Conservation (phyloP, 2,888 invertebrate species). For the Scotopteryx bipunctaria region DNA sequence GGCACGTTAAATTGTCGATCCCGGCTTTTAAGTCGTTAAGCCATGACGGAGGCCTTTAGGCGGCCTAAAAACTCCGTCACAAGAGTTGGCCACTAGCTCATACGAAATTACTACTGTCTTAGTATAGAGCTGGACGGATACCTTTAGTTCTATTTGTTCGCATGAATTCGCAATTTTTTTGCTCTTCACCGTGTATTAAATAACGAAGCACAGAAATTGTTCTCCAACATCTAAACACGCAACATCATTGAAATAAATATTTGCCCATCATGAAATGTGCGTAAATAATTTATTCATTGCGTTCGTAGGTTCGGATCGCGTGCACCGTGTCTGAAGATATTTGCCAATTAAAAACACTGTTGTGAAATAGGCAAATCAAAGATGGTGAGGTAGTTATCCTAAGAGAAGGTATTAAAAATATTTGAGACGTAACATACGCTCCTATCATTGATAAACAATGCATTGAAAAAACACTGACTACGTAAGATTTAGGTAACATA, state of each 20-base stretch:
- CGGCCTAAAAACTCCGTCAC: too few relatives aligned
- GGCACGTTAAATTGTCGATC: too few relatives aligned
- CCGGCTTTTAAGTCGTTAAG: too few relatives aligned
- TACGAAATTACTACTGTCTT: too few relatives aligned
- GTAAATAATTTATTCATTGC: not conserved
- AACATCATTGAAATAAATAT: slow-evolving; percentile 7
- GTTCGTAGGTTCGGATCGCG: not conserved
- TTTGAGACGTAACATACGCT: too few relatives aligned
- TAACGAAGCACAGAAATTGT: slow-evolving; percentile 5
- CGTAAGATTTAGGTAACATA: too few relatives aligned
- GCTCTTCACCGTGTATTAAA: slow-evolving; percentile 7
- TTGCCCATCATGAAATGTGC: not conserved
- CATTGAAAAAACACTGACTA: too few relatives aligned
- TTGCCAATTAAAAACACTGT: not conserved
- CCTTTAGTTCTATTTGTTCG: slow-evolving; percentile 3
- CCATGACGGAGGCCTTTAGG: too few relatives aligned
- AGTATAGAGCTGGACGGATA: too few relatives aligned
- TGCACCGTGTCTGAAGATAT: not conserved
- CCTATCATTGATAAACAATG: too few relatives aligned
- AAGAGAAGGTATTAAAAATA: too few relatives aligned
- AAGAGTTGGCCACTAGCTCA: too few relatives aligned
- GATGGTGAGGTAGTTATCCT: not conserved
- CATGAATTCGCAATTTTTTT: slow-evolving; percentile 23
- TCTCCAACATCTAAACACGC: slow-evolving; percentile 14
- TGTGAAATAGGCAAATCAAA: not conserved